These are phyloP conservation scores for Datnioides undecimradiatus DNA, from an alignment of 2,113 vertebrate genomes.

Conservation along the genomic window DNA sequence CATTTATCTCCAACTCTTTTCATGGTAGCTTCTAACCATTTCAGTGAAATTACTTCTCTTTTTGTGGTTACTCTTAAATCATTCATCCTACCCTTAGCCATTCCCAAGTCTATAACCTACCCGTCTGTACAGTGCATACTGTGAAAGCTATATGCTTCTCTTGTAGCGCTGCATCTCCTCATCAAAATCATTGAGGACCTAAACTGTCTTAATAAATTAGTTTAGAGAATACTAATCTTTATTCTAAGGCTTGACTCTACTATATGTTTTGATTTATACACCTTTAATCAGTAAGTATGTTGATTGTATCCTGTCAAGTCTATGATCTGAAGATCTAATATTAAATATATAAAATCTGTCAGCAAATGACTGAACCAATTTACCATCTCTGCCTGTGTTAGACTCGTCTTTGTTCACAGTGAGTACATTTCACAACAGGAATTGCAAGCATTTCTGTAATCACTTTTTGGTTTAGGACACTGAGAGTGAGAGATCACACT, in stretches of 20 bases:
- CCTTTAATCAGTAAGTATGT: background rate
- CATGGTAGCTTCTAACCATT: background rate
- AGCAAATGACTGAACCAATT: background rate
- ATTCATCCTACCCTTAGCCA: background rate
- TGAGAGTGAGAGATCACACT: slow-evolving; percentile 50
- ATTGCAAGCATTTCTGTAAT: slow-evolving; percentile 45
- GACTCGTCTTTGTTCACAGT: background rate
- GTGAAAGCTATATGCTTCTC: background rate
- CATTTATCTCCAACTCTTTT: background rate
- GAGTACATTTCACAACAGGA: slow-evolving; percentile 16
- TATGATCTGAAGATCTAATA: too few species aligned
- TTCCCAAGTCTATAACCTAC: background rate
- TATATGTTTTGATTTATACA: background rate
- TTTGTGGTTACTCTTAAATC: background rate
- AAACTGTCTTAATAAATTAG: too few species aligned
- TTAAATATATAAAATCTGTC: too few species aligned
- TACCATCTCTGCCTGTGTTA: background rate
- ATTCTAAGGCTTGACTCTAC: background rate
- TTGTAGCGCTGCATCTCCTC: background rate
- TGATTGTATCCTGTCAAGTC: background rate
- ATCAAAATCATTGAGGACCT: background rate
- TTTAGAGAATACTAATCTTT: too few species aligned
- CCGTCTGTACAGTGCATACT: background rate
- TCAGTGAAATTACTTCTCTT: background rate
- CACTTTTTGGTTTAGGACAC: slow-evolving; percentile 51